phyloP scores from a whole-genome alignment of 2,888 invertebrate species.

The Coleophora flavipennella region DNA sequence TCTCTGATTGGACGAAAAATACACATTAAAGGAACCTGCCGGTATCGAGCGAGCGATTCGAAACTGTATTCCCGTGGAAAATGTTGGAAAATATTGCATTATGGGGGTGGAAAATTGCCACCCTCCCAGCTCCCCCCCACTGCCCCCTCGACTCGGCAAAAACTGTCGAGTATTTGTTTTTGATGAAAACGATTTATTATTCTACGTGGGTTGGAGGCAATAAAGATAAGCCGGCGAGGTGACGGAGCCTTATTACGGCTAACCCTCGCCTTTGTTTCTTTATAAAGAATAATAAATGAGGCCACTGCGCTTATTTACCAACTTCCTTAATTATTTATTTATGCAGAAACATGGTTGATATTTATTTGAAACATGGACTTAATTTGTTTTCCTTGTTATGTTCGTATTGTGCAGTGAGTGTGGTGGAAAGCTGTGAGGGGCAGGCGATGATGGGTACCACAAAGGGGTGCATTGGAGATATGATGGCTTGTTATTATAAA shows the following conservation, averaged over 20 bases:
- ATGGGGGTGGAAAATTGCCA: slow-evolving; percentile 72
- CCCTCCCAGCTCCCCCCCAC: slow-evolving; percentile 48
- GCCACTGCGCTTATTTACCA: slow-evolving; percentile 69
- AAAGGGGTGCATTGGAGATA: no score
- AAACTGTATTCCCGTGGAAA: slow-evolving; percentile 74
- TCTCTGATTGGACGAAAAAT: slow-evolving; percentile 75
- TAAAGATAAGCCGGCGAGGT: slow-evolving; percentile 74
- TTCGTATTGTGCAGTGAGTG: no score
- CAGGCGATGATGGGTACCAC: no score
- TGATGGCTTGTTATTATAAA: no score
- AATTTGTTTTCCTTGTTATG: no score
- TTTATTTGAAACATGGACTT: slow-evolving; percentile 23
- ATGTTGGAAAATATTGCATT: slow-evolving; percentile 74
- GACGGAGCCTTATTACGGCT: slow-evolving; percentile 73
- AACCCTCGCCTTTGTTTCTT: slow-evolving; percentile 74
- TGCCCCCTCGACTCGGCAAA: slow-evolving; percentile 70
- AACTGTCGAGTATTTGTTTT: slow-evolving; percentile 75
- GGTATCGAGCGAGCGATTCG: slow-evolving; percentile 70
- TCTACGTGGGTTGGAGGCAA: slow-evolving; percentile 74
- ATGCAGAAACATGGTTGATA: slow-evolving; percentile 65
- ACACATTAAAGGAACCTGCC: slow-evolving; percentile 73
- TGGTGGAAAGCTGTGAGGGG: no score
- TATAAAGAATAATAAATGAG: slow-evolving; percentile 74
- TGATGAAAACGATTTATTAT: slow-evolving; percentile 74
- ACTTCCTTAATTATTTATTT: slow-evolving; percentile 71